Conservation (phyloP, 1,140 invertebrate genomes). For the Dinoponera quadriceps region DNA sequence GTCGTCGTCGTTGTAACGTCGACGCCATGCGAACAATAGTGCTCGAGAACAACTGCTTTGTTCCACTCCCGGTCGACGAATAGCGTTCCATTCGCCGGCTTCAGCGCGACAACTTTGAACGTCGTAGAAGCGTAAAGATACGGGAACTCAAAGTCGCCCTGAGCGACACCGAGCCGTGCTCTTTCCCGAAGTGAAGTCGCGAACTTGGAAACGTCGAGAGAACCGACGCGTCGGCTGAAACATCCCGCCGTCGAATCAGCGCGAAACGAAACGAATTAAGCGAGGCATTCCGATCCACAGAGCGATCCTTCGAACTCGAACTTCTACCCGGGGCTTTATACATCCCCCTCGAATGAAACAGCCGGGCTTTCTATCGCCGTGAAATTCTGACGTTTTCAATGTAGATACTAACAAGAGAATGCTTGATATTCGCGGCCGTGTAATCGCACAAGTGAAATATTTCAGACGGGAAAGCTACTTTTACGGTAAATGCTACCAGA, state of each 20-base stretch:
- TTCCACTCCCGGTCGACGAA: slow-evolving; percentile 14
- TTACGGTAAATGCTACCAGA: no score
- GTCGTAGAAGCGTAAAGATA: background rate
- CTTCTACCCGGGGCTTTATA: background rate
- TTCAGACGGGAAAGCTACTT: no score
- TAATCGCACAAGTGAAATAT: no score
- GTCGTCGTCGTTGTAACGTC: background rate
- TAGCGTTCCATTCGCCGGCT: slow-evolving; percentile 30
- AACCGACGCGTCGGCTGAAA: no score
- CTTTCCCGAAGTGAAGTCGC: background rate
- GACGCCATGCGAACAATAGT: slow-evolving; percentile 11
- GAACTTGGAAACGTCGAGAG: slow-evolving; percentile 5
- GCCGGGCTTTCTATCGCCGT: background rate
- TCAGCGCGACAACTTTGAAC: slow-evolving; percentile 6
- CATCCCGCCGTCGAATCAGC: background rate
- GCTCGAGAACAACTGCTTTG: slow-evolving; percentile 16
- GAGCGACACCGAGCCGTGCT: background rate
- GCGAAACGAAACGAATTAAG: slow-evolving; percentile 29
- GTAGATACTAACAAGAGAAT: no score
- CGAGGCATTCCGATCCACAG: slow-evolving; percentile 26
- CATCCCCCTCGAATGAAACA: background rate
- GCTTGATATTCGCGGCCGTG: no score
- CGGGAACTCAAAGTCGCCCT: slow-evolving; percentile 26
- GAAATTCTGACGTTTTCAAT: background rate
- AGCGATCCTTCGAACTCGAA: slow-evolving; percentile 22